Percentiles rank a stretch among this genome's conserved stretches.
phyloP scores from a whole-genome alignment of 37 sponge, comb jelly and placozoan species.

The Cladorhizidae sp. region DNA sequence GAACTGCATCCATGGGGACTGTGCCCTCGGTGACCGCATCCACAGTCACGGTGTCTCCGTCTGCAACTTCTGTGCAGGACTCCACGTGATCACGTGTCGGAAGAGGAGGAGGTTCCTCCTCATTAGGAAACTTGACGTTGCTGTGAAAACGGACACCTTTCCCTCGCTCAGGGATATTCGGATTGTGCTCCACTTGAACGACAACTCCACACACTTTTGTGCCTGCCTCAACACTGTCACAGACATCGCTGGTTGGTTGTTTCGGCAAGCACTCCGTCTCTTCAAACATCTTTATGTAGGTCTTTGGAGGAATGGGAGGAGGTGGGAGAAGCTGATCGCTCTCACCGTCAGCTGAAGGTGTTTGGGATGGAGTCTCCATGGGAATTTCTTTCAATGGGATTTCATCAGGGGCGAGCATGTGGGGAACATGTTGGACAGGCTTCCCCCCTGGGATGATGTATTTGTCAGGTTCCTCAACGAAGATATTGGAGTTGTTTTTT shows the following conservation, averaged over 20 bases:
- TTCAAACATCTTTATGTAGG: neutral
- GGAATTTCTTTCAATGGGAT: neutral
- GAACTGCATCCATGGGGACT: no score
- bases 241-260: neutral
- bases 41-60: no score
- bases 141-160: neutral
- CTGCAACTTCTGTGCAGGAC: no score
- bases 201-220: neutral
- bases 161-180: neutral
- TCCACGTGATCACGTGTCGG: neutral
- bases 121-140: constrained; percentile 3
- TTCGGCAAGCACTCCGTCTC: no score
- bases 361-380: no score
- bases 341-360: neutral
- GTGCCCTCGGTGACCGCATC: no score
- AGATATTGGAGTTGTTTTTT: neutral
- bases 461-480: neutral
- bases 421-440: no score
- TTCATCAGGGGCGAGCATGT: neutral
- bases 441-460: neutral
- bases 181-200: neutral
- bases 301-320: neutral
- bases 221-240: neutral
- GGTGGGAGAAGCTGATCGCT: neutral
- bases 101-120: constrained; percentile 13